Base-by-base conservation (phyloP, 1,140 invertebrate genomes). In the Leptinotarsa defecta region DNA sequence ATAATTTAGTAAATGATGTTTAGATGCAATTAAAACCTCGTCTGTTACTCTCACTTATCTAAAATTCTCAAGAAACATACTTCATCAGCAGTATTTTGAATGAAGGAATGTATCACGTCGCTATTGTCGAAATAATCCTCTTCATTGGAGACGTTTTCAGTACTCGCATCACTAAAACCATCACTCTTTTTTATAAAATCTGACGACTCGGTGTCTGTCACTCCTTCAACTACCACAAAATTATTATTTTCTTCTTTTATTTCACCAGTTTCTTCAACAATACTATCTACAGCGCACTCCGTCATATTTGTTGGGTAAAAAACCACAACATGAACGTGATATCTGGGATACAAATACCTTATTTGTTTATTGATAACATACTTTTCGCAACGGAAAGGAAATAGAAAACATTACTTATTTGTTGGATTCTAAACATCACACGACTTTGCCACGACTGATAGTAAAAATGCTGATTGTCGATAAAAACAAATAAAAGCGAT, bases 71-170 rank as follows among this genome's bases (percentile, higher is more conserved):
- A 57, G 48, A 24, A 63, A 61, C 77, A 63, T 80, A 82, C 81
- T 77, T 82, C 76, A 48, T 81, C 79, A 63, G 61, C 76, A 27
- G 78, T 77, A 64, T 65, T 74, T 61, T 79, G 68, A 79, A 82
- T 80, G 73, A 81, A 79, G 43, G 74, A 76, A 71, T 80, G 71
- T 63, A 82, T 81, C 43, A 82, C 77, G 72, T 79, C 74, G 52
- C 74, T 61, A 6, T 79, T 75, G 43, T 76, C 75, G n/a, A 57
- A 57, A 57, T 17, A 57, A 1, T 13, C 71, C 13, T 52, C 22
- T 68, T 65, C 65, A 11, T 77, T 15, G 22, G 15, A 15, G 15
- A 6, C 13, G 22, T 34, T 48, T 15, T 70, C 48, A 19, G 8
- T 24, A 71, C 15, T 49, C 3, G 24, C 6, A 24, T 17, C 49